phyloP scores from a whole-genome alignment of 2,888 invertebrate genomes.

The Drosophila merina region DNA sequence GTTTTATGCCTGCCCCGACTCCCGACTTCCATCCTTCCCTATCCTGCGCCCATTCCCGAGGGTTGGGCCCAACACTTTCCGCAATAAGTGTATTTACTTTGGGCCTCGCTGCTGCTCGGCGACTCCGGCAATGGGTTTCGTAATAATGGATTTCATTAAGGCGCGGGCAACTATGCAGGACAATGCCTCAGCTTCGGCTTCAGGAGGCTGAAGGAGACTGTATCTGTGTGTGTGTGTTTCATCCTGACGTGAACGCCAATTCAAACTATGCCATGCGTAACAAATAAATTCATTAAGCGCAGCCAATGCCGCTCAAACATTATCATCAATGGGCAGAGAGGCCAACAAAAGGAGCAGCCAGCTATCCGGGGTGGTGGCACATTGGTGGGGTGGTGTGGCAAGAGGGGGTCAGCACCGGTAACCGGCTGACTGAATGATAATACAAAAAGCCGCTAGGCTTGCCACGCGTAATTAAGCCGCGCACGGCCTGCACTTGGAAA shows the following conservation, averaged over 20 bases:
- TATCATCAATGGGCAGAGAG: conserved; percentile 63
- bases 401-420: conserved; percentile 36
- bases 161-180: conserved; percentile 61
- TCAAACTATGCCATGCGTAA: conserved; percentile 80
- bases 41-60: conserved; percentile 11
- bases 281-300: conserved; percentile 80
- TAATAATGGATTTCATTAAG: conserved; percentile 80
- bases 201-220: no score
- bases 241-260: conserved; percentile 66
- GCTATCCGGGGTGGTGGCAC: not conserved
- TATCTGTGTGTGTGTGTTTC: conserved; percentile 38
- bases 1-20: conserved; percentile 58
- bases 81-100: conserved; percentile 80
- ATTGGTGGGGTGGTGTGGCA: not conserved
- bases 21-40: not conserved
- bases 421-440: conserved; percentile 73
- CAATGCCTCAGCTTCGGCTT: conserved; percentile 54
- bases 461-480: conserved; percentile 79
- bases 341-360: conserved; percentile 42
- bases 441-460: conserved; percentile 76
- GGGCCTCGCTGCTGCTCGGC: conserved; percentile 25
- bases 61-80: conserved; percentile 73
- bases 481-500: conserved; percentile 39
- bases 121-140: conserved; percentile 69
- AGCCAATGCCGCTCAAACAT: conserved; percentile 75